Evolutionary conservation across 2,797 vertebrate species (phyloP).

Genomic region (Neostethus bicornis): DNA sequence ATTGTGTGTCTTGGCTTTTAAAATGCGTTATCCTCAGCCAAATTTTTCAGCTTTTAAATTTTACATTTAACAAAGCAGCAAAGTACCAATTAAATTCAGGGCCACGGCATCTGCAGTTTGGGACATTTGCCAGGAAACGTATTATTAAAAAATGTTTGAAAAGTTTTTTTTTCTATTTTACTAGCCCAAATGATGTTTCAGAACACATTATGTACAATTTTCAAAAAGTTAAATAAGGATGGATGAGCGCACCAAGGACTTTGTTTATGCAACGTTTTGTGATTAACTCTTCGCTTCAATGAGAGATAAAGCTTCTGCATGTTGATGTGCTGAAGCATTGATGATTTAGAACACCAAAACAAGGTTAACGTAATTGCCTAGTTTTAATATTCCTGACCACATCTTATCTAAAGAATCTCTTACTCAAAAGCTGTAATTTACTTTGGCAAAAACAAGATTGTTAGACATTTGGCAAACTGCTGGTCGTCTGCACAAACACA

Average conservation of each 20-base stretch:
- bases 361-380: too few relatives aligned
- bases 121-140: constrained; percentile 8
- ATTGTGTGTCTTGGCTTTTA: constrained; percentile 15
- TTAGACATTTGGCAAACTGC: background rate
- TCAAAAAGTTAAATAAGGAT: constrained; percentile 3
- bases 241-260: background rate
- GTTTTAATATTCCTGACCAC: background rate
- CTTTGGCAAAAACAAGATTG: background rate
- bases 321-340: too few relatives aligned
- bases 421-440: background rate
- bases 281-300: background rate
- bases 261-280: background rate
- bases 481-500: background rate
- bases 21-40: constrained; percentile 15
- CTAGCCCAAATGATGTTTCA: constrained; percentile 12
- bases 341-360: too few relatives aligned
- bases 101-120: constrained; percentile 6
- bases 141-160: background rate
- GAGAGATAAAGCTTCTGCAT: too few relatives aligned
- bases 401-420: background rate
- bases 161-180: background rate
- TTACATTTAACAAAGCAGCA: constrained; percentile 34
- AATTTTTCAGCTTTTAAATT: constrained; percentile 20
- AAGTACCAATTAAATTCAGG: constrained; percentile 26
- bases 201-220: background rate